Percentiles rank a stretch among this genome's conserved stretches.
Conservation (phyloP, 2,888 invertebrate species). For the Philereme transversata region DNA sequence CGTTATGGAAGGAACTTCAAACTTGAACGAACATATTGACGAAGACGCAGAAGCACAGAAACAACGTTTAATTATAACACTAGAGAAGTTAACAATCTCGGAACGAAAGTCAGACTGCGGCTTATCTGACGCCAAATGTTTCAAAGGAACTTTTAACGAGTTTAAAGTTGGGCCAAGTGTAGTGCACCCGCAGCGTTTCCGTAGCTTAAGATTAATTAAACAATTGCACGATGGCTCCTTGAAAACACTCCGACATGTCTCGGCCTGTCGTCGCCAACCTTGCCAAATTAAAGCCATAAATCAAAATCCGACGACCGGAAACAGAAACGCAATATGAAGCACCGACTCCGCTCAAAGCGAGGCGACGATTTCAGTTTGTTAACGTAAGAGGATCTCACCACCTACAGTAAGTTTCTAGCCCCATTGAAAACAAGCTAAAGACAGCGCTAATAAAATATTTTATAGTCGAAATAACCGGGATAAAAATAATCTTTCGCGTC, state of each 20-base stretch:
- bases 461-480: slow-evolving; percentile 36
- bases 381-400: slow-evolving; percentile 28
- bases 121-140: slow-evolving; percentile 84
- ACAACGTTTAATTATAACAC: slow-evolving; percentile 78
- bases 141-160: slow-evolving; percentile 83
- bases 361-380: slow-evolving; percentile 53
- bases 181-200: slow-evolving; percentile 77
- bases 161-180: slow-evolving; percentile 81
- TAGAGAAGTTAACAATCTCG: slow-evolving; percentile 80
- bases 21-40: slow-evolving; percentile 25
- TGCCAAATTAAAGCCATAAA: slow-evolving; percentile 83
- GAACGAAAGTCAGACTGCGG: slow-evolving; percentile 77
- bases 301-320: slow-evolving; percentile 79
- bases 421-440: slow-evolving; percentile 39
- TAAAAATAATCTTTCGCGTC: slow-evolving; percentile 38
- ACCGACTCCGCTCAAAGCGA: slow-evolving; percentile 60
- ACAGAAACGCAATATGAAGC: slow-evolving; percentile 78
- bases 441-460: slow-evolving; percentile 39
- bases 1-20: slow-evolving; percentile 1
- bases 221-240: slow-evolving; percentile 82
- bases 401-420: slow-evolving; percentile 28
- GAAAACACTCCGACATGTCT: slow-evolving; percentile 84
- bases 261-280: slow-evolving; percentile 82
- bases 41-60: slow-evolving; percentile 42
- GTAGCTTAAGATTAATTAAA: slow-evolving; percentile 82